These are phyloP conservation scores for Paragorgia papillata DNA, from an alignment of 92 coral and sea anemone genomes.

Conservation along the genomic window DNA sequence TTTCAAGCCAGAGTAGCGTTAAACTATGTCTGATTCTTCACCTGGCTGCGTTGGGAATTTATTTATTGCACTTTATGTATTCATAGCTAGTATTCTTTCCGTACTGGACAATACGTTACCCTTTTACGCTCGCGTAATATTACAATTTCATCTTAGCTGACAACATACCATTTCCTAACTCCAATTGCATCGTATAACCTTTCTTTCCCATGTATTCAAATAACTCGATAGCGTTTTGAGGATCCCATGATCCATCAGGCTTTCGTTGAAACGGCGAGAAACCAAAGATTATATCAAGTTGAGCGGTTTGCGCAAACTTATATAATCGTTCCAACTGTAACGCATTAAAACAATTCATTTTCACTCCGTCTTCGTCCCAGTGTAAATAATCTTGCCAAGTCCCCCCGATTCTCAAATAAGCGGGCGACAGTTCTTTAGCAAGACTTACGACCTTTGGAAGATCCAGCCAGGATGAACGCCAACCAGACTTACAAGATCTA, in stretches of 20 bases:
- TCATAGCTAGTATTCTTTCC: too few species aligned
- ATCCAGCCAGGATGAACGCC: neutral
- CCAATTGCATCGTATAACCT: conserved; percentile 36
- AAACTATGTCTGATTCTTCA: too few species aligned
- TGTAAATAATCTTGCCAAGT: conserved; percentile 27
- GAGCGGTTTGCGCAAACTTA: conserved; percentile 28
- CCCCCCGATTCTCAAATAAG: conserved; percentile 41
- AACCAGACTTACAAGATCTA: neutral
- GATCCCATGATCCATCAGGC: conserved; percentile 32
- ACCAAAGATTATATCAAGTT: conserved; percentile 43
- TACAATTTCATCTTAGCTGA: too few species aligned
- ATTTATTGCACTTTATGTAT: too few species aligned
- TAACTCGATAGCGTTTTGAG: conserved; percentile 35
- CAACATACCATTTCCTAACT: conserved; percentile 50
- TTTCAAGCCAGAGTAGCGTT: too few species aligned
- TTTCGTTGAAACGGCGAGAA: conserved; percentile 30
- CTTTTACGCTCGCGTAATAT: too few species aligned
- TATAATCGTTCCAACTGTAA: conserved; percentile 24
- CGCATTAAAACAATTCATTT: conserved; percentile 24
- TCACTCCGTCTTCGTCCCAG: neutral
- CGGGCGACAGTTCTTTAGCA: conserved; percentile 39
- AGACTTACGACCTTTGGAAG: conserved; percentile 1
- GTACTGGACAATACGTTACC: too few species aligned
- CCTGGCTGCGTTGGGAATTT: too few species aligned
- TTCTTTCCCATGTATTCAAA: conserved; percentile 7